A percentile compares a stretch with the other conserved stretches of the same genome.
phyloP scores from a whole-genome alignment of 2,113 vertebrate species.

The Arvicanthis niloticus region DNA sequence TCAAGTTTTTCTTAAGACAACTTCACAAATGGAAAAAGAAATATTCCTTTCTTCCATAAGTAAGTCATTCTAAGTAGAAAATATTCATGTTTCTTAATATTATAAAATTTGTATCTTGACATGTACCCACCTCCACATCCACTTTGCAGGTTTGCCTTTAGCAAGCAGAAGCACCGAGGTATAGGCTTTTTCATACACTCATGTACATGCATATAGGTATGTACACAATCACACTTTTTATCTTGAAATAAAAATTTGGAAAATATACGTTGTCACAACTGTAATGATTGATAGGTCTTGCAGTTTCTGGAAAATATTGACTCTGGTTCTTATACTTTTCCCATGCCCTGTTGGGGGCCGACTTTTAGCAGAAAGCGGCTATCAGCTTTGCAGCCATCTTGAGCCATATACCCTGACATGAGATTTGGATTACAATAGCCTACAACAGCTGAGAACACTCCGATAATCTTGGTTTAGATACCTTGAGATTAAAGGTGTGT shows the following conservation, averaged over 20 bases:
- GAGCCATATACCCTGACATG: too few relatives aligned
- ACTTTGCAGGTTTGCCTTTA: not conserved
- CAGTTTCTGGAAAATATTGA: not conserved
- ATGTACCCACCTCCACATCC: not conserved
- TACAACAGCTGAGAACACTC: too few relatives aligned
- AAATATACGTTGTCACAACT: not conserved
- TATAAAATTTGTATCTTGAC: not conserved
- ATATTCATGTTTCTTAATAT: not conserved
- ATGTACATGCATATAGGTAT: not conserved
- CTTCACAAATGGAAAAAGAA: not conserved
- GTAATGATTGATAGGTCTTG: not conserved
- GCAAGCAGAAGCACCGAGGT: not conserved
- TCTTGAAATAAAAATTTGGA: not conserved
- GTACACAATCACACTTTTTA: not conserved
- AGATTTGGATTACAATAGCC: too few relatives aligned
- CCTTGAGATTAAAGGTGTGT: too few relatives aligned
- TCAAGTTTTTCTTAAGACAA: not conserved
- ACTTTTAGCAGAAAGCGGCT: too few relatives aligned
- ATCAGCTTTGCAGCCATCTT: too few relatives aligned
- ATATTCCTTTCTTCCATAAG: not conserved
- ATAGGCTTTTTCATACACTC: not conserved
- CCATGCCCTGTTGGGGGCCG: too few relatives aligned
- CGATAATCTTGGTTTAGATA: too few relatives aligned
- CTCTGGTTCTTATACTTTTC: not conserved
- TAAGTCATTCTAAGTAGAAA: not conserved